A percentile compares a stretch with the other conserved stretches of the same genome.
These are phyloP conservation scores for Fistularia tabacaria DNA, from an alignment of 2,797 vertebrate genomes.

Conservation along the genomic window DNA sequence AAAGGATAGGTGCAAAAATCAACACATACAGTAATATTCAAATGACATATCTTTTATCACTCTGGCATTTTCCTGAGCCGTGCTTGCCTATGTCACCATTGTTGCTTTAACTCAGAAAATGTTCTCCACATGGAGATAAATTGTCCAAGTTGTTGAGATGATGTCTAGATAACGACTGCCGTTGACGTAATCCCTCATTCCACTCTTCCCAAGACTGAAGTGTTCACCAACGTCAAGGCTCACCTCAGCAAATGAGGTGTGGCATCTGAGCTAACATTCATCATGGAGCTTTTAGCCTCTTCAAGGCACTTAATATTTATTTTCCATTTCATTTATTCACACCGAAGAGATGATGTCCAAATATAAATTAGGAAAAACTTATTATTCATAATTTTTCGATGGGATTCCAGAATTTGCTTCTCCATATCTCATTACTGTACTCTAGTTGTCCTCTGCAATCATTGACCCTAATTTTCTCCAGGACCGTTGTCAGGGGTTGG, in stretches of 20 bases:
- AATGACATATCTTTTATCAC: conserved; percentile 66
- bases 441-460: conserved; percentile 37
- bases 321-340: no score
- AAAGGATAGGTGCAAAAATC: conserved; percentile 54
- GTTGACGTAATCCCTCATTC: conserved; percentile 40
- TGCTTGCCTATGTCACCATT: conserved; percentile 45
- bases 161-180: conserved; percentile 15
- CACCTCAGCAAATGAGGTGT: conserved; percentile 20
- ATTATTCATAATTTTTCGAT: background rate
- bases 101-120: conserved; percentile 44
- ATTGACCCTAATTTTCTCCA: conserved; percentile 35
- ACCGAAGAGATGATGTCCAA: no score
- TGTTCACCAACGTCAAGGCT: no score
- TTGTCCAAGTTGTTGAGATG: conserved; percentile 45
- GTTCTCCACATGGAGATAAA: conserved; percentile 40
- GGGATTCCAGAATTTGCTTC: conserved; percentile 16
- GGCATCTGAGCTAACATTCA: conserved; percentile 54
- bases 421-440: conserved; percentile 19
- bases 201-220: conserved; percentile 32
- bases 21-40: conserved; percentile 57
- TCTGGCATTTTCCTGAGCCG: conserved; percentile 69
- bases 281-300: conserved; percentile 52
- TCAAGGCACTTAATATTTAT: conserved; percentile 21
- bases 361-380: no score
- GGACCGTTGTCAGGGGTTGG: conserved; percentile 40